Conservation (phyloP, 1,140 invertebrate genomes). For the Mizuhopecten yessoensis region DNA sequence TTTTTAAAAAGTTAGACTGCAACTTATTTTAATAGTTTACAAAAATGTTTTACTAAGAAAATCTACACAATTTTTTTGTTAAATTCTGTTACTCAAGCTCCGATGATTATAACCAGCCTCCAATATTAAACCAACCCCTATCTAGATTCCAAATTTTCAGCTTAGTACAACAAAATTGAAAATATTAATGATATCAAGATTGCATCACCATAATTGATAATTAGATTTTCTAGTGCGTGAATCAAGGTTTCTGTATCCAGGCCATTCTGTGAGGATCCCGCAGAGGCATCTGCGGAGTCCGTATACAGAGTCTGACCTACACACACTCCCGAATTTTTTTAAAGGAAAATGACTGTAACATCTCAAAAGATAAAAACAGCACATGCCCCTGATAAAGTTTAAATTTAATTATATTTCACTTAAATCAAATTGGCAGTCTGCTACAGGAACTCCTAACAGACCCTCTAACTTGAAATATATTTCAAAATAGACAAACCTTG, state of each 20-base stretch:
- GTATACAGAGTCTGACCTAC: neutral
- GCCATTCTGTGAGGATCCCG: neutral
- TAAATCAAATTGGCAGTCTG: neutral
- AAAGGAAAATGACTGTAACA: neutral
- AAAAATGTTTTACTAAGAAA: neutral
- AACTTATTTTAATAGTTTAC: too few species aligned
- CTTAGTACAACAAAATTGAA: neutral
- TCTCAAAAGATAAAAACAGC: neutral
- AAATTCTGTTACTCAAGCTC: too few species aligned
- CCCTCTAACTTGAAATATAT: neutral
- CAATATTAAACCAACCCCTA: neutral
- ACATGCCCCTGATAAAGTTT: neutral
- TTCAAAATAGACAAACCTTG: neutral
- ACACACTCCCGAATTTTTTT: neutral
- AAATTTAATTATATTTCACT: constrained; percentile 30
- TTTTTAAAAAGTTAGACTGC: too few species aligned
- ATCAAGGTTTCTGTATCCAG: neutral
- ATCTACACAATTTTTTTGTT: too few species aligned
- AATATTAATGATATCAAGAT: constrained; percentile 15
- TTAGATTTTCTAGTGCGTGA: neutral
- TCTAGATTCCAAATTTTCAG: neutral
- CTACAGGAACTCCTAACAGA: neutral
- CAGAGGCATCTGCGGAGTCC: neutral
- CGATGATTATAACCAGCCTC: too few species aligned
- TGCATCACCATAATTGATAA: constrained; percentile 16